Evolutionary conservation across 2,797 vertebrate genomes (phyloP).

Genomic region (Melanotaenia pygmaea): DNA sequence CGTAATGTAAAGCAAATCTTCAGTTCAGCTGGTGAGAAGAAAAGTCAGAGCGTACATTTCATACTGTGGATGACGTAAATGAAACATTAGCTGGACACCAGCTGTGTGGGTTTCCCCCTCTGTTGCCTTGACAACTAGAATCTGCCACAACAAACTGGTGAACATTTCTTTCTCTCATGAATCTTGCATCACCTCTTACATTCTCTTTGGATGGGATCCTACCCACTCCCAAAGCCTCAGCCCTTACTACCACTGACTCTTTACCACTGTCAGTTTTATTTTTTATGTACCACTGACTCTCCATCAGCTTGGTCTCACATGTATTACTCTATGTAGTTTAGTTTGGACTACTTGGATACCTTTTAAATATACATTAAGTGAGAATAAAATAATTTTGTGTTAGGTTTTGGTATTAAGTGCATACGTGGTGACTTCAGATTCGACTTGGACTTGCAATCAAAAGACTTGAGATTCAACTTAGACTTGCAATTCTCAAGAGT

Average conservation of each 20-base stretch:
- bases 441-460: too few species aligned
- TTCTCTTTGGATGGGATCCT: constrained; percentile 11
- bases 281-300: too few species aligned
- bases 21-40: not conserved
- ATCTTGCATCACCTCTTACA: constrained; percentile 39
- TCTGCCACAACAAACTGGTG: constrained; percentile 72
- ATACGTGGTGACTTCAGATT: too few species aligned
- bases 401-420: too few species aligned
- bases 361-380: not conserved
- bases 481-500: too few species aligned
- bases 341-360: not conserved
- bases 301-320: not conserved
- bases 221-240: constrained; percentile 1
- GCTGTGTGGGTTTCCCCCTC: constrained; percentile 85
- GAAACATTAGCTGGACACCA: constrained; percentile 70
- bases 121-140: constrained; percentile 72
- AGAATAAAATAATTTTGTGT: not conserved
- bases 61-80: constrained; percentile 38
- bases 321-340: too few species aligned
- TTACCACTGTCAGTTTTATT: too few species aligned
- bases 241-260: not conserved
- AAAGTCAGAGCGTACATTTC: constrained; percentile 19
- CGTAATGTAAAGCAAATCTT: not conserved
- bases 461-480: too few species aligned
- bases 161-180: constrained; percentile 48